Evolutionary conservation across 1,140 invertebrate genomes (phyloP), one percentile per base, ranked within the genome.

Genomic region (Pseudomyrmex pallidus): DNA sequence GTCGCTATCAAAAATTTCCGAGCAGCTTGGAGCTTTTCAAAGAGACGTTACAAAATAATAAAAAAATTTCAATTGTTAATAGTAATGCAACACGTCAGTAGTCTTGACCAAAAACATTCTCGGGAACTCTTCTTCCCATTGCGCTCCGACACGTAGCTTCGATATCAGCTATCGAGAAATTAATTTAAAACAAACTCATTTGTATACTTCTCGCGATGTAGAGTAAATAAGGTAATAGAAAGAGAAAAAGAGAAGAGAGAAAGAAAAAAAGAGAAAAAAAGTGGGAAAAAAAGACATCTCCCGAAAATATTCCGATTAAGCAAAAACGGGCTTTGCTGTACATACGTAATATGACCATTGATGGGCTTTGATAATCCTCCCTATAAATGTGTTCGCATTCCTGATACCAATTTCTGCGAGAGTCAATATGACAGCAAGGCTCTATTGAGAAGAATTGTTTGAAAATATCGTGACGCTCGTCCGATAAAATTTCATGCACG

Each of bases 381-480:
- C 48, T 74, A 67, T 74, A 63, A 76, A 87, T 83, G 67, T 62
- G 62, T 80, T 89, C 67, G 83, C 73, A 85, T 89, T 88, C 67
- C 73, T 83, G 25, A 66, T 72, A 67, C 13, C 22, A 74, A 77
- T 86, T 56, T 46, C 70, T 22, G 5, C 35, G 35, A 35, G n/a
- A 80, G 54, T 44, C 64, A 57, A 78, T 78, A 46, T 46, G 64
- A 80, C 46, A 56, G 54, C 59, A 22, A 85, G 52, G 73, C 78
- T 62, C 77, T 35, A 61, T 70, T 56, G 54, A 57, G 54, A 54
- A 35, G 44, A 59, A 44, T 68, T 50, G 35, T 54, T 22, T 8
- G 3, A 50, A 22, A 20, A 25, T 59, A 20, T 57, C 8, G 63
- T 17, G 63, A 54, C 20, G 20, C 20, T 17, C 20, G 7, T 15